Conservation (phyloP, 2,797 vertebrate species). For the Babyrousa celebensis region DNA sequence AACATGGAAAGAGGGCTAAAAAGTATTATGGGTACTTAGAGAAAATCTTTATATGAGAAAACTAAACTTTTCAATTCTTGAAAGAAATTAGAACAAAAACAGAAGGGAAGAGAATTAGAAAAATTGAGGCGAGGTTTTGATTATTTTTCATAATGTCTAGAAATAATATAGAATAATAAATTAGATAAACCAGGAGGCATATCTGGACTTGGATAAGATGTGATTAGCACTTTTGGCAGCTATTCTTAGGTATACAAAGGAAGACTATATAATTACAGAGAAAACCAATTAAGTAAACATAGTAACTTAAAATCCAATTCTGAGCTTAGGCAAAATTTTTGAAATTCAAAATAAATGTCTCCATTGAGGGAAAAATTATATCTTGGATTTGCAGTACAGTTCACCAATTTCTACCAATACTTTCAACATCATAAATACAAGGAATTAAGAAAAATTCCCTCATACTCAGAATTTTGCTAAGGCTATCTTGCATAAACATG, state of each 20-base stretch:
- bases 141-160: not conserved
- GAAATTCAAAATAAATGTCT: conserved; percentile 12
- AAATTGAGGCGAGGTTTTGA: conserved; percentile 5
- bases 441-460: conserved; percentile 47
- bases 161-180: not conserved
- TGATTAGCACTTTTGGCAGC: not conserved
- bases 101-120: not conserved
- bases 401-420: not conserved
- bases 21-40: not conserved
- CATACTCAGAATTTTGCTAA: not conserved
- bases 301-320: not conserved
- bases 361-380: not conserved
- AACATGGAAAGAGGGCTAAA: not conserved
- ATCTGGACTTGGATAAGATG: not conserved
- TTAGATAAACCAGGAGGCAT: not conserved
- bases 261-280: not conserved
- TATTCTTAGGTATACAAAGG: not conserved
- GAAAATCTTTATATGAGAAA: not conserved
- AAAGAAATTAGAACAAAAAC: conserved; percentile 29
- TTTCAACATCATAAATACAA: conserved; percentile 11
- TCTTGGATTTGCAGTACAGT: not conserved
- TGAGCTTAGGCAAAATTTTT: not conserved
- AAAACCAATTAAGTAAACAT: conserved; percentile 8
- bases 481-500: not conserved
- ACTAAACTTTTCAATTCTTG: not conserved